Conservation (phyloP, 2,797 vertebrate genomes). For the Octomys mimax region DNA sequence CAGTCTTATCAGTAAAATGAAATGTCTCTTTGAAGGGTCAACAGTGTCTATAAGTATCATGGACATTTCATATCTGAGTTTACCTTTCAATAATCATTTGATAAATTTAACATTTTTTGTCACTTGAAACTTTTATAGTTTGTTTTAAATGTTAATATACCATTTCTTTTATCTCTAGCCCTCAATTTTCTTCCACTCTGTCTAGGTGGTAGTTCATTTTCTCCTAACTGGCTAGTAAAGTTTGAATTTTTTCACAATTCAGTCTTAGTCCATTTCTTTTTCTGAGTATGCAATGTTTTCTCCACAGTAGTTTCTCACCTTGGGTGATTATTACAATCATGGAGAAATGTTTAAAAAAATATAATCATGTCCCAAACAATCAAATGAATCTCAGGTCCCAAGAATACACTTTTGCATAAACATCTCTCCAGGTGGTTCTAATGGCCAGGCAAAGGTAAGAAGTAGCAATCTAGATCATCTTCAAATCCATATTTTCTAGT, state of each 20-base stretch:
- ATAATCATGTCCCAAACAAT: background rate
- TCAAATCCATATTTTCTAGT: background rate
- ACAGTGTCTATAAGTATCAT: background rate
- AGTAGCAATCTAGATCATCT: background rate
- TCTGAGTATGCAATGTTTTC: background rate
- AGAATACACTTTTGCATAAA: background rate
- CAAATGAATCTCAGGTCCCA: constrained; percentile 10
- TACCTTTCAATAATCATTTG: background rate
- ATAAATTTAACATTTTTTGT: constrained; percentile 16
- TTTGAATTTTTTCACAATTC: constrained; percentile 23
- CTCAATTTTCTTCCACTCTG: background rate
- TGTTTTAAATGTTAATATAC: background rate
- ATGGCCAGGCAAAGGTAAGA: background rate
- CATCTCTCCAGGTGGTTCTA: background rate
- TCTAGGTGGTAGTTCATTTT: constrained; percentile 8
- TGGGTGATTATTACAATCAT: constrained; percentile 24
- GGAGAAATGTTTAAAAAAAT: background rate
- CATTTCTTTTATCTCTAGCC: background rate
- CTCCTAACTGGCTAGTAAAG: background rate
- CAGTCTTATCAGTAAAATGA: background rate
- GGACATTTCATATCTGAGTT: constrained; percentile 13
- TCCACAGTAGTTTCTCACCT: background rate
- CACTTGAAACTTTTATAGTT: background rate
- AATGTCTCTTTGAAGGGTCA: background rate
- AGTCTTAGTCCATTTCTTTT: background rate